A percentile compares a stretch with the other conserved stretches of the same genome.
Conservation (phyloP, 1,140 invertebrate species). For the Danaus melanippus region DNA sequence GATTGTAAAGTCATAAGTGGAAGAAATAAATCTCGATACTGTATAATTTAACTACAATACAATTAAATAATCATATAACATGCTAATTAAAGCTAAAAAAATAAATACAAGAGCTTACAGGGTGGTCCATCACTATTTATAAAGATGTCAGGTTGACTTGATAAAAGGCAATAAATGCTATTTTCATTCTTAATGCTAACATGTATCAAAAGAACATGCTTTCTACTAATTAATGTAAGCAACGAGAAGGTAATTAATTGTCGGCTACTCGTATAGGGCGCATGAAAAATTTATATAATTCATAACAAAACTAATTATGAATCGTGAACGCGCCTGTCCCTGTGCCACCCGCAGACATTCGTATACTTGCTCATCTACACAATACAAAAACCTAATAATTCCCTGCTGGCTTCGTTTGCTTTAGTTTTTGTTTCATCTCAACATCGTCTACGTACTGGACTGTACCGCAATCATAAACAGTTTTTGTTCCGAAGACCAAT, state of each 20-base stretch:
- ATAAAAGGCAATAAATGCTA: conserved; percentile 7
- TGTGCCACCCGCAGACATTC: conserved; percentile 56
- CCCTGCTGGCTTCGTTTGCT: conserved; percentile 36
- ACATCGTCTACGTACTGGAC: conserved; percentile 33
- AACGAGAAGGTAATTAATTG: conserved; percentile 64
- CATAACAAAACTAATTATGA: conserved; percentile 67
- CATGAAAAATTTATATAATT: conserved; percentile 70
- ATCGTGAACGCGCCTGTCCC: conserved; percentile 41
- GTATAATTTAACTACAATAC: conserved; percentile 24
- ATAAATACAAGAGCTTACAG: conserved; percentile 23
- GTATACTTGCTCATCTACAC: conserved; percentile 23
- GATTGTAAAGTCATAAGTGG: conserved; percentile 44
- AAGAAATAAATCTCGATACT: conserved; percentile 30
- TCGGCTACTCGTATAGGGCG: conserved; percentile 46
- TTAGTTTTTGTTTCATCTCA: conserved; percentile 30
- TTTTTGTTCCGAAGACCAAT: conserved; percentile 41
- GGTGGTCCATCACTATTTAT: conserved; percentile 40
- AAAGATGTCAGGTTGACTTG: conserved; percentile 12
- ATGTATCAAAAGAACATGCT: conserved; percentile 41
- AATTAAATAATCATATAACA: conserved; percentile 43
- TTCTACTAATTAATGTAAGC: conserved; percentile 61
- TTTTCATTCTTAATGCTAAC: conserved; percentile 24
- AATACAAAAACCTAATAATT: conserved; percentile 47
- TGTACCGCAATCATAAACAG: conserved; percentile 40
- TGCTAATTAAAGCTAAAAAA: conserved; percentile 34